Base-by-base conservation (phyloP, 2,888 invertebrate species). In the Chrysopilus asiliformis region DNA sequence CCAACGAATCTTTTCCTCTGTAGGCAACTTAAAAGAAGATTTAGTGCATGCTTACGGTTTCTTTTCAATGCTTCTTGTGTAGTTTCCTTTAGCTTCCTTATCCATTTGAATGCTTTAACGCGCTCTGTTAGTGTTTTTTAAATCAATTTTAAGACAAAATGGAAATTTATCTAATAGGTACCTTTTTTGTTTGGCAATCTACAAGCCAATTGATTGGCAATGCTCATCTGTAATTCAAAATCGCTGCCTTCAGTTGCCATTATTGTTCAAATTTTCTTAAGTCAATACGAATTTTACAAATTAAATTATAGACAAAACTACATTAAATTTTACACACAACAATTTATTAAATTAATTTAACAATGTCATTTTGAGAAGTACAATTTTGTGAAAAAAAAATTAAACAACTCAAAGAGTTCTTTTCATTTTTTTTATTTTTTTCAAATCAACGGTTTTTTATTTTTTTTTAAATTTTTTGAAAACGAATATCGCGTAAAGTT, bases 21-120 rank as follows among this genome's bases (percentile, higher is more conserved):
- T 41, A 68, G 48, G 4, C 58, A 58, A 39, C 65, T 62, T 2
- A 68, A 49, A 13, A 68, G 47, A 18, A 68, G 49, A 48, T 67
- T 66, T 3, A 67, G 45, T 41, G 64, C 65, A 38, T 62, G 43
- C 13, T 40, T 18, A 30, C 31, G 36, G 8, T 19, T 15, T 8
- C 10, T 34, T 24, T 43, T 40, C 1, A 25, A 34, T n/a, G 28
- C 19, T 7, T 30, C 10, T 5, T 36, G 38, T 5, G n/a, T n/a
- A 6, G 32, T 25, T n/a, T 30, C 3, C 10, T 44, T 37, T n/a
- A 48, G 34, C 16, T 40, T 40, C 26, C 41, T 42, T 13, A 47
- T 34, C 47, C 47, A 48, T 43, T 45, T 45, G 10, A 45, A 40
- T 7, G 46, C 44, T 16, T 18, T 41, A 0, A 31, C 35, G 4